These are phyloP conservation scores for Gallinago media DNA, from an alignment of 2,113 vertebrate species.

Conservation along the genomic window DNA sequence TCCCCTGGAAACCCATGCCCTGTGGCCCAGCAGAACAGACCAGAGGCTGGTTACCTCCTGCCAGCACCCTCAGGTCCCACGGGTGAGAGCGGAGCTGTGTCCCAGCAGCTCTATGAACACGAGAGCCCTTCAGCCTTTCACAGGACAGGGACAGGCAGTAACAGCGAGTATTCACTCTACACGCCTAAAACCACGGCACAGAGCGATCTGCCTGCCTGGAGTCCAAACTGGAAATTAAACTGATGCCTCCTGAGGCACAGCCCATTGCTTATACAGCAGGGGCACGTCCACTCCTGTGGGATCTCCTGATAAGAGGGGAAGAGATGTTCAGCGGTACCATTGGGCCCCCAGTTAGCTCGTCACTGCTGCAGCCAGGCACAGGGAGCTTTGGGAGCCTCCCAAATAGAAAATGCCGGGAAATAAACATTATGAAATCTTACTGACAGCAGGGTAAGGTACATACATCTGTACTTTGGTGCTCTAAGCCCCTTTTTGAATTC, in stretches of 20 bases:
- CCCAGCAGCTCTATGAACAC: background rate
- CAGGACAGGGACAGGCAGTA: background rate
- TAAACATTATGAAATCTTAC: background rate
- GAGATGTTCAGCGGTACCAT: background rate
- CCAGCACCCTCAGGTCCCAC: background rate
- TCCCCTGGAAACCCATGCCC: background rate
- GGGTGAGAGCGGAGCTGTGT: background rate
- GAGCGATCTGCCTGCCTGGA: background rate
- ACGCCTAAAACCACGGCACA: background rate
- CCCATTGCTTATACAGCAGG: background rate
- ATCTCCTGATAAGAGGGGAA: background rate
- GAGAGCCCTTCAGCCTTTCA: background rate
- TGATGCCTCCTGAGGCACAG: background rate
- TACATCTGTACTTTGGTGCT: background rate
- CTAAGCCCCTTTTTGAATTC: background rate
- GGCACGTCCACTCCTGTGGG: background rate
- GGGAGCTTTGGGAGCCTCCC: background rate
- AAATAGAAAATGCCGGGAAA: background rate
- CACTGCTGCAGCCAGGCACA: background rate
- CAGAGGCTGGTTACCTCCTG: background rate
- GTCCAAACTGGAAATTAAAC: background rate
- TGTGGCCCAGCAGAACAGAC: background rate
- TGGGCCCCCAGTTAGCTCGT: background rate
- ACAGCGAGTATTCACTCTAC: background rate
- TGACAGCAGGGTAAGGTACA: background rate